Conservation (phyloP, 2,113 vertebrate genomes). For the Balaeniceps rex region DNA sequence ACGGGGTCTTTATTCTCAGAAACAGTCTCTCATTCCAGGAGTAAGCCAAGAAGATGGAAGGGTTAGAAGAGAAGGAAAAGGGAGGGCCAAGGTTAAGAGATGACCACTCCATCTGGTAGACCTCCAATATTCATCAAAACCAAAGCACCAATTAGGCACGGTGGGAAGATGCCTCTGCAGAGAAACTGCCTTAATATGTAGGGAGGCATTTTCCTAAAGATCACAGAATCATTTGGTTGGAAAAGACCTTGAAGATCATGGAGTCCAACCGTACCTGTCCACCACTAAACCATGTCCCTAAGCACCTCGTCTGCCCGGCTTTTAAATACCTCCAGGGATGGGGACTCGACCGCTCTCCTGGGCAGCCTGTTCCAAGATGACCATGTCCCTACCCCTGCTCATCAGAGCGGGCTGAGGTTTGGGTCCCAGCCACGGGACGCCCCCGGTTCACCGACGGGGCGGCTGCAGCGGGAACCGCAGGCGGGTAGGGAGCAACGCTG, state of each 20-base stretch:
- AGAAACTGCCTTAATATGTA: not conserved
- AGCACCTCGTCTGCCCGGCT: no score
- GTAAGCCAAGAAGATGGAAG: not conserved
- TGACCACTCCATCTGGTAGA: not conserved
- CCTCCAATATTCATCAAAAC: not conserved
- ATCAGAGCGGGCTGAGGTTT: rapidly evolving
- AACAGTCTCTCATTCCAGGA: not conserved
- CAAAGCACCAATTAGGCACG: not conserved
- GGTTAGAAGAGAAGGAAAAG: not conserved
- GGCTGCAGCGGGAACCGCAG: not conserved
- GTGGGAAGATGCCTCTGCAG: not conserved
- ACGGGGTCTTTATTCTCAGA: no score
- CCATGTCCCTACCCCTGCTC: not conserved
- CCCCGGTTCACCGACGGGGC: rapidly evolving
- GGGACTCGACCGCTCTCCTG: no score
- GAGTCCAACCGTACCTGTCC: no score
- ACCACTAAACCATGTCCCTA: no score
- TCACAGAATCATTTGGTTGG: no score
- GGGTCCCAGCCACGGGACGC: not conserved
- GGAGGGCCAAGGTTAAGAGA: not conserved
- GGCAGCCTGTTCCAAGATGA: no score
- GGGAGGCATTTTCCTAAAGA: not conserved
- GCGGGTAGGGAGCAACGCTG: rapidly evolving
- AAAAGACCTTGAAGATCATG: no score
- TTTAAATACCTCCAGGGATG: no score